Evolutionary conservation across 2,888 invertebrate genomes (phyloP), one percentile per base, ranked within the genome.

Genomic region (Microdon myrmicae): DNA sequence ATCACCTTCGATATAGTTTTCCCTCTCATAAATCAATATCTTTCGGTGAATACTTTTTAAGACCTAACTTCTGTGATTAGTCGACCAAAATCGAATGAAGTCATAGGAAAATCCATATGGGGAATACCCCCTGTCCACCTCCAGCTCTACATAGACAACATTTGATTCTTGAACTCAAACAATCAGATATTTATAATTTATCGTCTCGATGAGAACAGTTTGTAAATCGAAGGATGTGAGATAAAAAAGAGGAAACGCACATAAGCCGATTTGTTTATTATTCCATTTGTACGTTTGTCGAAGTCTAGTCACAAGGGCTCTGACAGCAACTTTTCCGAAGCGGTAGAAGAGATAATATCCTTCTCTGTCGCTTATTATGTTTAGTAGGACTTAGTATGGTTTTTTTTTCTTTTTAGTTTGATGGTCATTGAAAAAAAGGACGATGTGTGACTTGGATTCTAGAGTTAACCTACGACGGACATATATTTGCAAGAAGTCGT

Each of bases 261-360:
- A 37, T 64, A 64, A 64, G 64, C 64, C 58, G 64, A 58, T 64
- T 64, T 64, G 64, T 58, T 48, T 64, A 58, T 58, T 47, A 43
- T 53, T 48, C 51, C 28, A 58, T 47, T 64, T 47, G 37, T 39
- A 51, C 55, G 38, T 47, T 39, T 7, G 9, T n/a, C 14, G 8
- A n/a, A 23, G 20, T 25, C 37, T 26, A n/a, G 26, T 19, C 8
- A 10, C 8, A 32, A 29, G 19, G 31, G 20, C 28, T 31, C 26
- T 12, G 9, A 48, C 43, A 31, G 31, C 12, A 60, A 41, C 49
- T 51, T 58, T 56, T 58, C 51, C 56, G n/a, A 37, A 8, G 10
- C 19, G 12, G 23, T 31, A 31, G 34, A 32, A 38, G 23, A 58
- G 58, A 58, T 64, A 58, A 64, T 53, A 58, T 53, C 48, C 32